Base-by-base conservation (phyloP, 1,140 invertebrate species). In the Nixonia krombeini region DNA sequence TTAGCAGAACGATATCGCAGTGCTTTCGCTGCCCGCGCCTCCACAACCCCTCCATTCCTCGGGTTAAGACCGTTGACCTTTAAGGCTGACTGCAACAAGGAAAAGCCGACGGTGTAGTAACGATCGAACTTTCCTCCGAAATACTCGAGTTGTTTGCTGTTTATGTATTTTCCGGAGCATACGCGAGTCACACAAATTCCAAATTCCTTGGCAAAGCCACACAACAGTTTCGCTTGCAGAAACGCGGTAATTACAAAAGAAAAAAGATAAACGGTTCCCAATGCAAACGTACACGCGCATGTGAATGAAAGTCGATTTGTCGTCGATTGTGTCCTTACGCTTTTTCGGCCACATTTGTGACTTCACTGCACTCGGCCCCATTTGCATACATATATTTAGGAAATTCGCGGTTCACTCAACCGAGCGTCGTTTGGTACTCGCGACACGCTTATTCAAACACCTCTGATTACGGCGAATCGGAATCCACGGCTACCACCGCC, bases 21-120 rank as follows among this genome's bases (percentile, higher is more conserved):
- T 84, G 83, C 80, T 81, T 79, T 80, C 78, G 82, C 80, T 84
- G 81, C 79, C 79, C 77, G 75, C 80, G 77, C 71, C 78, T 78
- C 82, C 81, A 79, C 82, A 82, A 80, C 73, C 69, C 76, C 82
- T 83, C 83, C 83, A 85, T 85, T 82, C 82, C 82, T 85, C 56
- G 62, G 57, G 62, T 76, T 81, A 83, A 76, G 74, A 75, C 53
- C 67, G 47, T 55, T 70, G 70, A 47, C 57, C 75, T 76, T 68
- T 57, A 50, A 38, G 68, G 47, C 59, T 71, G 52, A 70, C 77
- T 76, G 72, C 10, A 74, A 79, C 38, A 51, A 47, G 38, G 40
- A 63, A 31, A 61, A 47, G 12, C 3, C 9, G 4, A 4, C 25
- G 25, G 29, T n/a, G 29, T 31, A n/a, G 9, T 4, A 31, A 31